Conservation (phyloP, 35 echinoderm and acorn worm species). For the Apostichopus japonicus region DNA sequence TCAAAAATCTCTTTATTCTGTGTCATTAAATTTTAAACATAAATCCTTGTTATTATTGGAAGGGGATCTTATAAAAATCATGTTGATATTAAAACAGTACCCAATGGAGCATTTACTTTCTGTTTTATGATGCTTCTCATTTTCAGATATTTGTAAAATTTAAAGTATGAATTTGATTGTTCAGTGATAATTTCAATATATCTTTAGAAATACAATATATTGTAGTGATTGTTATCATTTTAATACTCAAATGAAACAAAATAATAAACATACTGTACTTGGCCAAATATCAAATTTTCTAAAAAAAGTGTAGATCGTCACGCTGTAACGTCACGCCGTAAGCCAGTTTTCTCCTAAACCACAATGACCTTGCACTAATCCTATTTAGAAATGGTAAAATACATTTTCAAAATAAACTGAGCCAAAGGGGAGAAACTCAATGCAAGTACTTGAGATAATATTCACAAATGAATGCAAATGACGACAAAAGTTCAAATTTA, state of each 20-base stretch:
- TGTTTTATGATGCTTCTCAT: no score
- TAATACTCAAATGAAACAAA: background rate
- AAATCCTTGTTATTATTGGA: no score
- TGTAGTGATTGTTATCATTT: no score
- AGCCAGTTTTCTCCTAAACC: slow-evolving; percentile 1
- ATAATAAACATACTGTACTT: background rate
- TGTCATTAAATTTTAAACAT: no score
- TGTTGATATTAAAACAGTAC: no score
- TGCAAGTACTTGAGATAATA: slow-evolving; percentile 9
- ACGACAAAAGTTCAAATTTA: background rate
- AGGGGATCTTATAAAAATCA: no score
- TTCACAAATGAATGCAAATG: background rate
- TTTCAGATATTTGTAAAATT: no score
- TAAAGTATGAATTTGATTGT: no score
- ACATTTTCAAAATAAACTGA: background rate
- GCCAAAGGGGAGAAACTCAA: slow-evolving; percentile 13
- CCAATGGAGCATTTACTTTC: no score
- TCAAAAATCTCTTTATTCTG: no score
- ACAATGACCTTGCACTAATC: slow-evolving; percentile 22
- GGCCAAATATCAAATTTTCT: background rate
- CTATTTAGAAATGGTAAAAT: background rate
- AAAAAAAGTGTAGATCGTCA: slow-evolving; percentile 21
- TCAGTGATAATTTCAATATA: no score
- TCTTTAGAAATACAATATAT: no score
- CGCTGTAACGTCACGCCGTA: slow-evolving; percentile 20